Conservation (phyloP, 2,113 vertebrate genomes). For the Pteropus alecto region DNA sequence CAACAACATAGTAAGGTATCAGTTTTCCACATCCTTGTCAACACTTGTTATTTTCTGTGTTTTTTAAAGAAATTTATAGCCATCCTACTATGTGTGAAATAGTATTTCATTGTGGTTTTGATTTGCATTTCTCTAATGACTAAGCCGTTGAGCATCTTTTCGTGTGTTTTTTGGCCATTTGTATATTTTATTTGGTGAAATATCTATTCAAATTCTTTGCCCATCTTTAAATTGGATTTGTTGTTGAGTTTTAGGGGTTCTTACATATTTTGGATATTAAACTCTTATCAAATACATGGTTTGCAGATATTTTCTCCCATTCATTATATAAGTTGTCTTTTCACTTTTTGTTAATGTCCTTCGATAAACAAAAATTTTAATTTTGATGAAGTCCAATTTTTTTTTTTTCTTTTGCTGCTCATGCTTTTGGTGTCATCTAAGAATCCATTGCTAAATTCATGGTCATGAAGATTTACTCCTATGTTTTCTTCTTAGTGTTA, state of each 20-base stretch:
- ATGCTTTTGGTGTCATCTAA: not conserved
- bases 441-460: not conserved
- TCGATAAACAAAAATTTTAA: not conserved
- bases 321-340: not conserved
- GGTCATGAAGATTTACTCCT: not conserved
- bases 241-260: not conserved
- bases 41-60: not conserved
- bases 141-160: not conserved
- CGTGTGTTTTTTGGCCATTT: not conserved
- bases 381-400: not conserved
- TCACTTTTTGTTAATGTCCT: not conserved
- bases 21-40: not conserved
- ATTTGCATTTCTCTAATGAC: not conserved
- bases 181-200: not conserved
- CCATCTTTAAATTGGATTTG: not conserved
- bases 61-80: not conserved
- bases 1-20: not conserved
- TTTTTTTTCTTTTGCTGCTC: not conserved
- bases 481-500: not conserved
- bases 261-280: not conserved
- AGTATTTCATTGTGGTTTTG: not conserved
- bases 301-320: not conserved
- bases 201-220: not conserved
- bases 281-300: not conserved
- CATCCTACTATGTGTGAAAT: not conserved